Base-by-base conservation (phyloP, 2,113 vertebrate species). In the Nyctereutes procyonoides region DNA sequence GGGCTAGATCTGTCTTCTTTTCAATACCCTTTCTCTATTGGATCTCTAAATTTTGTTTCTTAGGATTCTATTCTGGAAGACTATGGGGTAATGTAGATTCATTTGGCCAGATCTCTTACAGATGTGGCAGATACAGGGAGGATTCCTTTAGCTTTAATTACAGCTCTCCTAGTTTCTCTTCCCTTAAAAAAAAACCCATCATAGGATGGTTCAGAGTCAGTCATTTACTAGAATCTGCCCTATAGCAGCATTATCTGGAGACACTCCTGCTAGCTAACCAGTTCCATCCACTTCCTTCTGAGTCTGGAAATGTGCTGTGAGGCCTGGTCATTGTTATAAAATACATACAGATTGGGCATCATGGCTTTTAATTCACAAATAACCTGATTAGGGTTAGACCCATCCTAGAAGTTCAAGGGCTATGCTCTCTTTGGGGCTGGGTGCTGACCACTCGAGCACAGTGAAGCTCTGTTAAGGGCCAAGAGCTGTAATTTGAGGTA, bases 331-430 rank as follows among this genome's bases (percentile, higher is more conserved):
- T 58, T 90, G 55, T 92, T 83, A 94, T 43, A 94, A 63, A 92
- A 80, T 69, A 4, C 38, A 92, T 55, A 91, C 16, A 43, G 56
- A 69, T 56, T 63, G 48, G n/a, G 63, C 26, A 62, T 3, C 43
- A 65, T 63, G 73, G 30, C 67, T 88, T 95, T 94, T 95, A 87
- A 85, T 56, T 90, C 84, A 94, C 55, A 97, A 63, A 93, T 88
- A 74, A 88, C 19, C 85, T 77, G 24, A 89, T 2, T 90, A 85
- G 84, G 17, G 53, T 22, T 82, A 58, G 26, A 60, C 32, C 56
- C 8, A 76, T 74, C 48, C 84, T 87, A 96, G 56, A 95, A 90
- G 20, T 87, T 96, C 43, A 74, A 76, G 24, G 43, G 35, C 32
- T 56, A 22, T 8, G 1, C 9, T 76, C 65, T 85, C 53, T 19